Base-by-base conservation (phyloP, 2,113 vertebrate genomes). In the Sarotherodon lohbergeri region DNA sequence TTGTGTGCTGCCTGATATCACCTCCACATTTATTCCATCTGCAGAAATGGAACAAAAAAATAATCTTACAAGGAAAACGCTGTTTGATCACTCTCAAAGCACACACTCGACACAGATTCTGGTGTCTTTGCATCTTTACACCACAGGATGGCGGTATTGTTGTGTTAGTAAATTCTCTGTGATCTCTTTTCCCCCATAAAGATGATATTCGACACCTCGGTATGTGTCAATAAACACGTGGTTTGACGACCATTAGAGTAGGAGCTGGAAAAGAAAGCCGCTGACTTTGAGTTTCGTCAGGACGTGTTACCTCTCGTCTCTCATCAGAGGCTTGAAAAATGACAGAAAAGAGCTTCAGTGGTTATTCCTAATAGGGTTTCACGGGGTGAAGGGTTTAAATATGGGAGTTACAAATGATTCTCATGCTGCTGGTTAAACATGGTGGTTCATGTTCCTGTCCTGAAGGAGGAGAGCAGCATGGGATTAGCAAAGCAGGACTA, bases 61-160 rank as follows among this genome's bases (percentile, higher is more conserved):
- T 11, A 22, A 80, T 41, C 52, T 41, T 22, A 43, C 0, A 9
- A 43, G 39, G 66, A 43, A 46, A 46, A 29, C 1, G 2, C 24
- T 46, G 13, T n/a, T 2, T 4, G 32, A 19, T 27, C 11, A n/a
- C 34, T n/a, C n/a, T 83, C 4, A 36, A 19, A 48, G n/a, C 39
- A 29, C 7, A 13, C 29, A 22, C 16, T 78, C 79, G n/a, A 24
- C n/a, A 43, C 29, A 41, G 29, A 43, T 46, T 84, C 2, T 29
- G 9, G 8, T 84, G 46, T 59, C 50, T 32, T 2, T 90, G 29
- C 59, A 16, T 39, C 22, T 5, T 43, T 13, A 10, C 24, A 43
- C 94, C 94, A 94, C 92, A 68, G 88, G 89, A 43, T 90, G 93
- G 88, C 39, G 52, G 29, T 24, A 83, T 86, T 81, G 85, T 13